Percentiles rank a stretch among this genome's conserved stretches.
Conservation (phyloP, 2,888 invertebrate genomes). For the Actias luna region DNA sequence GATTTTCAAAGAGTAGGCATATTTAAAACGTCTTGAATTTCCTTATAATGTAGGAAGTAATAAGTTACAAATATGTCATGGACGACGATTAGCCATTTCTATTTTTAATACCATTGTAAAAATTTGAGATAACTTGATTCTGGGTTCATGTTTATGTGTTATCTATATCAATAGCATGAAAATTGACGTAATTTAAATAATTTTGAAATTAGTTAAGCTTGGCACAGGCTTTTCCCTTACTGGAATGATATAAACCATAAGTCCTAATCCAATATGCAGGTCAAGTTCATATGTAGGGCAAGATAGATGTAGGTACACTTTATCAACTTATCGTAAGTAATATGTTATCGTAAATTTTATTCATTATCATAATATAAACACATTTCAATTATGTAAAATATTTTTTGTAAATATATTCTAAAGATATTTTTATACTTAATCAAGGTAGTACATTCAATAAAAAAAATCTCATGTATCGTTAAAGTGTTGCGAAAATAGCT, state of each 20-base stretch:
- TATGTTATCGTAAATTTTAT: background rate
- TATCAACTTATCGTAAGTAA: background rate
- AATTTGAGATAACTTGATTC: background rate
- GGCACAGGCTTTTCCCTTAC: background rate
- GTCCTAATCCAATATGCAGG: background rate
- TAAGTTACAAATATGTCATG: background rate
- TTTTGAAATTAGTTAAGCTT: background rate
- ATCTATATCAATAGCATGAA: background rate
- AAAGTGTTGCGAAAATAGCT: constrained; percentile 18
- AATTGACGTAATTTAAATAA: background rate
- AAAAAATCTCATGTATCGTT: background rate
- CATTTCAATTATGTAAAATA: no score
- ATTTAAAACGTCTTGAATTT: constrained; percentile 3
- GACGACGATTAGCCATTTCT: background rate
- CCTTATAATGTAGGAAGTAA: background rate
- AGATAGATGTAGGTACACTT: background rate
- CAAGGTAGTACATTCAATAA: background rate
- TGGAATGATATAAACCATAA: background rate
- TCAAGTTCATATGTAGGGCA: background rate
- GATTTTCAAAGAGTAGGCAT: background rate
- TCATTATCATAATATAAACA: no score
- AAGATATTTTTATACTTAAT: background rate
- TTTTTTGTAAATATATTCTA: no score
- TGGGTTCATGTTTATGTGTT: background rate
- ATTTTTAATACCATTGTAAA: background rate